Conservation (phyloP, 2,797 vertebrate genomes). For the Schizothorax lantsangensis region DNA sequence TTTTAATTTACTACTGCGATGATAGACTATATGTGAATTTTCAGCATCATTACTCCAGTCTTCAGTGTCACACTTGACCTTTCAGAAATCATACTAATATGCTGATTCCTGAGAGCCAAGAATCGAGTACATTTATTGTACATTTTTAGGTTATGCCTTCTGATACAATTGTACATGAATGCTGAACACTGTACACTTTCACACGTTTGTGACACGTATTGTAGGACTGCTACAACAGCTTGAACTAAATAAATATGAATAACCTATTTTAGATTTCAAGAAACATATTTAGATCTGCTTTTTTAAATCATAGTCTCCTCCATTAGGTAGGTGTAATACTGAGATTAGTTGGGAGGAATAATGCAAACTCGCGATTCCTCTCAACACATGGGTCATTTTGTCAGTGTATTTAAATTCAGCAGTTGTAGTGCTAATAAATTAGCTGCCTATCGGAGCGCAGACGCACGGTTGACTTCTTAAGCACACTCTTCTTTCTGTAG, state of each 20-base stretch:
- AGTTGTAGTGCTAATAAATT: conserved; percentile 60
- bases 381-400: conserved; percentile 50
- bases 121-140: not conserved
- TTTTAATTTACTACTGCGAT: not conserved
- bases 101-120: not conserved
- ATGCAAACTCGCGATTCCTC: conserved; percentile 30
- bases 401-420: conserved; percentile 60
- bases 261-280: not conserved
- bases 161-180: not conserved
- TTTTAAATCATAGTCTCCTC: not conserved
- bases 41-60: too few species aligned
- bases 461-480: conserved; percentile 49
- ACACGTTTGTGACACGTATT: not conserved
- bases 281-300: not conserved
- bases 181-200: not conserved
- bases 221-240: not conserved
- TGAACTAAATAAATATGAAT: not conserved
- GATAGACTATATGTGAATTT: not conserved
- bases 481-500: conserved; percentile 48
- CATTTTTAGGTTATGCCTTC: not conserved
- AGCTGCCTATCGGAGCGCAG: conserved; percentile 18
- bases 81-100: not conserved
- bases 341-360: conserved; percentile 29
- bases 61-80: not conserved
- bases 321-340: conserved; percentile 36